Evolutionary conservation across 2,888 invertebrate genomes (phyloP), one percentile per base, ranked within the genome.

Genomic region (Anticlea derivata): DNA sequence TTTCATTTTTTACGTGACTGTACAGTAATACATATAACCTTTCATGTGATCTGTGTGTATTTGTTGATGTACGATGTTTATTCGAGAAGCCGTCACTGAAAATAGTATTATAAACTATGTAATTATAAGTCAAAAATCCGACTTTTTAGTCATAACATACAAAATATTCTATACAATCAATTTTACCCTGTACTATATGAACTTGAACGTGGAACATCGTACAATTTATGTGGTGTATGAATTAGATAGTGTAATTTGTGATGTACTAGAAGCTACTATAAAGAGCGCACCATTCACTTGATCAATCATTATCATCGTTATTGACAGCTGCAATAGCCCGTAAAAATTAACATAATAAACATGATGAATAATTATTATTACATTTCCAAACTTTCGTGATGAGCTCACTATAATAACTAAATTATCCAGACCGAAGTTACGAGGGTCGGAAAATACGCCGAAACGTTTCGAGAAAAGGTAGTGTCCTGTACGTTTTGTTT

Each of bases 141-240:
- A 44, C 34, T 24, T 27, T 38, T 34, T 13, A 39, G 23, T 12
- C 17, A 38, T 24, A 39, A 38, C 27, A 44, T 50, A 38, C 27
- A 52, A 47, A 38, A 43, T 37, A 47, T 22, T 41, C 23, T 48
- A 35, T 31, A 37, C 35, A 34, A 11, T 52, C 24, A 44, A 38
- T 46, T 34, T 50, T 50, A 47, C 57, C 49, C 20, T 45, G 58
- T 44, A 45, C 7, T 44, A 34, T 39, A 48, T 10, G 23, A 49
- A 55, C 34, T 37, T 46, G 13, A 44, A 53, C 29, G 29, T 45
- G 38, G 50, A 56, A 51, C 55, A 61, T 58, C 53, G 43, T 55
- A 61, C 57, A 56, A 48, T 61, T 57, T 41, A 64, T 40, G 52
- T 51, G 34, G 31, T 47, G 30, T 37, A 23, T 24, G 23, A 23